These are phyloP conservation scores for Ariolimax columbianus DNA, from an alignment of 2,888 invertebrate genomes.

Conservation along the genomic window DNA sequence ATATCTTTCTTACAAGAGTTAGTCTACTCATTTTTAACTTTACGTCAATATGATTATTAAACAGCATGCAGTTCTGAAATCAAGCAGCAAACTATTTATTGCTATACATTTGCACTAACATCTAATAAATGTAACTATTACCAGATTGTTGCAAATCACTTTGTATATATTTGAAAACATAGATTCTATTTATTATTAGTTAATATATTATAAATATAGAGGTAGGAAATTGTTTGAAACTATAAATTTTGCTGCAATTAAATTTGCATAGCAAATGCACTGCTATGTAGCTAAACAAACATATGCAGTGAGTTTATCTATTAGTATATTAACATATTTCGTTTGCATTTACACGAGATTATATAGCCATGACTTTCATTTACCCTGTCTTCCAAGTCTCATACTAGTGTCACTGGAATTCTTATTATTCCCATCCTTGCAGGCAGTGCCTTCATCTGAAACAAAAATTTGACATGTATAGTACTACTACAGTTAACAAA, in stretches of 20 bases:
- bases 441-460: conserved; percentile 62
- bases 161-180: too few species aligned
- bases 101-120: too few species aligned
- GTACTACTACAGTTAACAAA: neutral
- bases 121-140: too few species aligned
- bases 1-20: too few species aligned
- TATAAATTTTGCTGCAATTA: neutral
- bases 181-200: too few species aligned
- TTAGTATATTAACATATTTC: neutral
- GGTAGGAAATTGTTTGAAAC: neutral
- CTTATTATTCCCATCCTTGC: conserved; percentile 56
- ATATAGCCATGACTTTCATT: conserved; percentile 17
- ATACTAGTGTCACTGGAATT: conserved; percentile 69
- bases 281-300: neutral
- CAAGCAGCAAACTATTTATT: too few species aligned
- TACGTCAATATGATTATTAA: too few species aligned
- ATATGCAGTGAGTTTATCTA: neutral
- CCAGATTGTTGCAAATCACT: too few species aligned
- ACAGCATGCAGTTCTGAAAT: too few species aligned
- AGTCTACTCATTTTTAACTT: too few species aligned
- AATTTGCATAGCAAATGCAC: neutral
- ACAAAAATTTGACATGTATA: conserved; percentile 38
- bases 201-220: neutral
- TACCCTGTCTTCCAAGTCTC: conserved; percentile 74
- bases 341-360: neutral